Evolutionary conservation across 2,113 vertebrate species (phyloP).

Genomic region (Seriola dumerili): DNA sequence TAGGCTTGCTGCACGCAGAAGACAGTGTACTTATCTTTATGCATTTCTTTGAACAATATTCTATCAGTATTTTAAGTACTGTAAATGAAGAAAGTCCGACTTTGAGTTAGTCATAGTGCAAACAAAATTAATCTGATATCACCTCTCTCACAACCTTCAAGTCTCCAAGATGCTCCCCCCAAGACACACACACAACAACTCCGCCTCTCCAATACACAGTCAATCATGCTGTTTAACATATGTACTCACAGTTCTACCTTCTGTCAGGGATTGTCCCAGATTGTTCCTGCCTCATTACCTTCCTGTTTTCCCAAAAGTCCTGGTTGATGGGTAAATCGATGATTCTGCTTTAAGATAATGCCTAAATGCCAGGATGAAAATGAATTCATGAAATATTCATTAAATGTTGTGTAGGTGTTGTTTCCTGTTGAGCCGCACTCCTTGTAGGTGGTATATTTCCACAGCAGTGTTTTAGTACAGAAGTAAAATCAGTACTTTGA

Average conservation of each 20-base stretch:
- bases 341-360: conserved; percentile 27
- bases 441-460: not conserved
- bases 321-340: conserved; percentile 2
- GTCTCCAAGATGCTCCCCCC: not conserved
- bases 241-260: not conserved
- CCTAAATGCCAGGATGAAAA: conserved; percentile 6
- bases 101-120: not conserved
- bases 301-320: conserved; percentile 1
- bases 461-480: not conserved
- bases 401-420: conserved; percentile 12
- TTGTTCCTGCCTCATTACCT: conserved; percentile 20
- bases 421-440: not conserved
- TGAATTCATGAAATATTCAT: conserved; percentile 46
- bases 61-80: not conserved
- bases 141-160: not conserved
- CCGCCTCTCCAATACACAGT: not conserved
- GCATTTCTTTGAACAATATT: not conserved
- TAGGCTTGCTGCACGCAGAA: not conserved
- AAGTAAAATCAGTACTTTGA: not conserved
- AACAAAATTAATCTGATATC: not conserved
- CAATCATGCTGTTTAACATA: not conserved
- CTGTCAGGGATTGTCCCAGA: not conserved
- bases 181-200: not conserved
- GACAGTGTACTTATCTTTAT: not conserved
- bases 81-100: not conserved